These are phyloP conservation scores for Acinonyx jubatus DNA, from an alignment of 2,113 vertebrate species.

Conservation along the genomic window DNA sequence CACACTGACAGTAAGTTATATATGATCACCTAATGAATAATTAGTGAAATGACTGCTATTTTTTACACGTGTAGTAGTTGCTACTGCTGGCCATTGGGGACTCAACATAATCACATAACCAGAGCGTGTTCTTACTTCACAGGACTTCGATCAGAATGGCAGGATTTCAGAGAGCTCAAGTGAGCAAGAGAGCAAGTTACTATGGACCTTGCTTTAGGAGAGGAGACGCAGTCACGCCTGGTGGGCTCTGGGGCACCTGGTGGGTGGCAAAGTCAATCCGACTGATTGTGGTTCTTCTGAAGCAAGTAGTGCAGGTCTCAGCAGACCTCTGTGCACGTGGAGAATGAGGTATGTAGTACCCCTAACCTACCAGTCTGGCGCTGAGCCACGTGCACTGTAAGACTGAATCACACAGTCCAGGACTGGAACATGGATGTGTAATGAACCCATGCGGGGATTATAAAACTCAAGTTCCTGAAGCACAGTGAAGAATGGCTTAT, in stretches of 20 bases:
- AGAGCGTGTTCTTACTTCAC: not conserved
- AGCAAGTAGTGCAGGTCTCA: not conserved
- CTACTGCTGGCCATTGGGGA: not conserved
- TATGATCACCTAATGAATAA: not conserved
- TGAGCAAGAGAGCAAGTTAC: not conserved
- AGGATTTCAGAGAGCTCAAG: not conserved
- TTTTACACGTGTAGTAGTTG: not conserved
- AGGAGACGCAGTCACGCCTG: not conserved
- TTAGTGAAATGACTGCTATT: not conserved
- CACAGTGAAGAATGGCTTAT: not conserved
- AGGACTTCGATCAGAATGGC: not conserved
- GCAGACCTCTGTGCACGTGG: not conserved
- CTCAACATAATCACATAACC: not conserved
- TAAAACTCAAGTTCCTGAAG: not conserved
- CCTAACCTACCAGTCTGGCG: not conserved
- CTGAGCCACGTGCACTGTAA: accelerated
- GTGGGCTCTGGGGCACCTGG: not conserved
- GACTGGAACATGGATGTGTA: not conserved
- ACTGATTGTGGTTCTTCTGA: not conserved
- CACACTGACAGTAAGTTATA: not conserved
- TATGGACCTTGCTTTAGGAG: not conserved
- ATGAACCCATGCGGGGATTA: not conserved
- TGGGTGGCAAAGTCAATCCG: not conserved
- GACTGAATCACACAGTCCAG: not conserved
- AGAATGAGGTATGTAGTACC: not conserved